These are phyloP conservation scores for Daphoenositta chrysoptera DNA, from an alignment of 2,113 vertebrate species.

Conservation along the genomic window DNA sequence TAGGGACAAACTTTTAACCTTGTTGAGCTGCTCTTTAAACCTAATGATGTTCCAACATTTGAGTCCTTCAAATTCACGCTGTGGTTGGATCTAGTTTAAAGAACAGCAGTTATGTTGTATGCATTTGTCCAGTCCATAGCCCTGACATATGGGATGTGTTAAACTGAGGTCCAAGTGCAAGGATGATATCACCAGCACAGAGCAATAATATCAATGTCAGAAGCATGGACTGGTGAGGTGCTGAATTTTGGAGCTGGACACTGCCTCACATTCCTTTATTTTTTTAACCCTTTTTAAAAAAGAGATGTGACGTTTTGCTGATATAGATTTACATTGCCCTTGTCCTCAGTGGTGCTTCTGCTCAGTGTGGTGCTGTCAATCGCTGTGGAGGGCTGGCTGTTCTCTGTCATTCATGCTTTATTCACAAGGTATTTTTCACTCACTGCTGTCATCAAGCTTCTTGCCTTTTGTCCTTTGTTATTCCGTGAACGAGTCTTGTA, in stretches of 20 bases:
- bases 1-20: constrained; percentile 1
- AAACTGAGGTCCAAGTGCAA: constrained; percentile 8
- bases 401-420: not conserved
- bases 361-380: not conserved
- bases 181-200: constrained; percentile 36
- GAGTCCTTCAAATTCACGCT: constrained; percentile 11
- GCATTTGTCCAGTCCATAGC: constrained; percentile 2
- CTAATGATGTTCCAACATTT: constrained; percentile 8
- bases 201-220: constrained; percentile 11
- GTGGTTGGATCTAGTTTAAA: constrained; percentile 29
- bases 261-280: not conserved
- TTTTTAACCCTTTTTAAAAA: not conserved
- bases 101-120: not conserved
- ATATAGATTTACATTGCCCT: not conserved
- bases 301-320: not conserved
- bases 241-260: not conserved
- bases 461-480: not conserved
- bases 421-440: not conserved
- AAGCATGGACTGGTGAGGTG: not conserved
- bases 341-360: not conserved
- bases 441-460: not conserved
- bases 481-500: not conserved
- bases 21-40: not conserved
- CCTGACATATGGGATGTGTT: constrained; percentile 49
- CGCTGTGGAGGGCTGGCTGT: not conserved